Evolutionary conservation across 2,797 vertebrate species (phyloP).

Genomic region (Apodemus agrarius): DNA sequence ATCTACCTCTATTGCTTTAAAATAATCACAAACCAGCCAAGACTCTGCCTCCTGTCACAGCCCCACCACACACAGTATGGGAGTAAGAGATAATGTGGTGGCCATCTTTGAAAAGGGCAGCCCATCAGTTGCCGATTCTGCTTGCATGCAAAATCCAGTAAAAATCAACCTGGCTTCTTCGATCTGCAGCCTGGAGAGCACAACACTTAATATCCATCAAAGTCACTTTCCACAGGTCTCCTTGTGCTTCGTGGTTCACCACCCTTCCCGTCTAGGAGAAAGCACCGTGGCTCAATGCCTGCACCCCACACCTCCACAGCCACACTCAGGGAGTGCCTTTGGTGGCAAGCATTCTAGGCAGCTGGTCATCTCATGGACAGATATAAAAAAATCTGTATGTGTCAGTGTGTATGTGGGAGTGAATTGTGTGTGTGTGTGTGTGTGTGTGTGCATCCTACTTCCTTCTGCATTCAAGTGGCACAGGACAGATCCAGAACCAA

Average conservation of each 20-base stretch:
- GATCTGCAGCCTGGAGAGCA: conserved; percentile 14
- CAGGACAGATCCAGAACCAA: not conserved
- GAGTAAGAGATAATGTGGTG: no score
- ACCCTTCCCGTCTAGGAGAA: not conserved
- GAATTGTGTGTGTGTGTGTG: no score
- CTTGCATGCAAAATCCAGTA: conserved; percentile 4
- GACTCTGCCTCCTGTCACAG: not conserved
- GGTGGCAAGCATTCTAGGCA: not conserved
- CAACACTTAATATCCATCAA: conserved; percentile 57
- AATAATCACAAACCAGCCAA: not conserved
- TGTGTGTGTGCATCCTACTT: not conserved
- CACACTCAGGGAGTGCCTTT: conserved; percentile 9
- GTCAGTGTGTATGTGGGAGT: not conserved
- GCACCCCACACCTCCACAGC: not conserved
- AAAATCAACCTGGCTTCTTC: conserved; percentile 46
- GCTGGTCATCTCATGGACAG: not conserved
- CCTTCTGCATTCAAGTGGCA: not conserved
- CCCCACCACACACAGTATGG: no score
- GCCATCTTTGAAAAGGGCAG: conserved; percentile 66
- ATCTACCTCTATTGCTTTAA: not conserved
- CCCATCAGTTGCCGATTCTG: not conserved
- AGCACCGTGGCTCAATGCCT: accelerated
- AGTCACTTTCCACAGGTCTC: conserved; percentile 59
- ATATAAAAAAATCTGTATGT: not conserved
- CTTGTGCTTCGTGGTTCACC: not conserved